Base-by-base conservation (phyloP, 2,113 vertebrate species). In the Octodon degus region DNA sequence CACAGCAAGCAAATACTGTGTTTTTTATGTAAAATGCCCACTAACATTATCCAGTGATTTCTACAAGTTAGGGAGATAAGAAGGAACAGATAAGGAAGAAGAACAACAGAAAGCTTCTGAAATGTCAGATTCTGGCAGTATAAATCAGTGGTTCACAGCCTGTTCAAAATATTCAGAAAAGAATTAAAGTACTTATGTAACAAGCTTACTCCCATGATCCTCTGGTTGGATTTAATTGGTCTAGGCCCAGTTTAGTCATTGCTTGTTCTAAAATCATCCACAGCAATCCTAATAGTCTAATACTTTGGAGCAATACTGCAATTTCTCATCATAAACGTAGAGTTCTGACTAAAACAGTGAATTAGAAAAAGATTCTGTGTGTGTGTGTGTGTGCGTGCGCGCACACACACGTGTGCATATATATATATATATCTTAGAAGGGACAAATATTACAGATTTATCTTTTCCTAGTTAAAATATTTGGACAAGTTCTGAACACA, bases 401-500 rank as follows among this genome's bases (percentile, higher is more conserved):
- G 4, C 47, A 16, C 47, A 1, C 37, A 24, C 22, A 3, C 60
- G 34, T 50, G 1, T 53, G 0, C 65, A 22, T 72, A 6, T 53
- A 25, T 67, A 22, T 72, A 6, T 53, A 25, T 67, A 3, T 62
- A 25, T 10, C 2, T 63, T 63, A 50, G 37, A 89, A 4, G 1
- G 32, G 10, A 24, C 10, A 93, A 84, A 70, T 63, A n/a, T 80
- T 65, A 10, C 27, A 53, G 3, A 63, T 84, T 90, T 88, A 13
- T 60, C 30, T 88, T 77, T 89, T 70, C 3, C 5, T 80, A 68
- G 7, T 87, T 88, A 89, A 94, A 96, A 76, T 74, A 80, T 43
- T 79, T 16, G 5, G 1, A 68, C 47, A 74, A 86, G 70, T 86
- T 93, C 8, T 86, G 58, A 60, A 7, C 25, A 74, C 12, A 3